Conservation (phyloP, 2,888 invertebrate species). For the Plagodis dolabraria region DNA sequence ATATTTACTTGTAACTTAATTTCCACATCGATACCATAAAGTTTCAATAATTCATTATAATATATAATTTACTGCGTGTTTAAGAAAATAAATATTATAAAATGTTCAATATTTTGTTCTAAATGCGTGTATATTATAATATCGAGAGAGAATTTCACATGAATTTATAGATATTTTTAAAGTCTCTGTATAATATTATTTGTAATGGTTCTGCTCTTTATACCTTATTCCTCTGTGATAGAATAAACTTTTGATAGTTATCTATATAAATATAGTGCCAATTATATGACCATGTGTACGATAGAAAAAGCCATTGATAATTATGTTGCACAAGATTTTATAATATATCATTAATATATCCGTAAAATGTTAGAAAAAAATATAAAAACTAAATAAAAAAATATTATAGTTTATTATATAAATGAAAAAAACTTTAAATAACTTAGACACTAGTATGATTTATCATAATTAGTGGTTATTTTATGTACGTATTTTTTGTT, state of each 20-base stretch:
- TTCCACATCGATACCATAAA: no score
- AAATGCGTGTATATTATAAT: neutral
- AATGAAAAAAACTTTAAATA: neutral
- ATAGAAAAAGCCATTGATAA: neutral
- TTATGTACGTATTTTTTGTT: no score
- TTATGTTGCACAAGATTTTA: neutral
- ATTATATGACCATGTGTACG: conserved; percentile 9
- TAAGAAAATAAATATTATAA: neutral
- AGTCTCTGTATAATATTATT: conserved; percentile 9
- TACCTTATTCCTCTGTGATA: conserved; percentile 45
- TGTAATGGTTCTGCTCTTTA: conserved; percentile 8
- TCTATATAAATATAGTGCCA: conserved; percentile 28
- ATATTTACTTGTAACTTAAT: no score
- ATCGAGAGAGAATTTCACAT: conserved; percentile 22
- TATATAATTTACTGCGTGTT: neutral
- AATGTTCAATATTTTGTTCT: neutral
- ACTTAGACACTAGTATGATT: neutral
- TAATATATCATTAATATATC: neutral
- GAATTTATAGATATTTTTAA: conserved; percentile 22
- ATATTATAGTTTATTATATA: neutral
- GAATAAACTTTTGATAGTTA: conserved; percentile 36
- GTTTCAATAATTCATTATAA: no score
- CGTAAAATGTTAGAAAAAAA: neutral
- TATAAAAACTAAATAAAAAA: neutral
- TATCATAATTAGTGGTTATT: no score